Conservation (phyloP, 2,113 vertebrate species). For the Oceanites oceanicus region DNA sequence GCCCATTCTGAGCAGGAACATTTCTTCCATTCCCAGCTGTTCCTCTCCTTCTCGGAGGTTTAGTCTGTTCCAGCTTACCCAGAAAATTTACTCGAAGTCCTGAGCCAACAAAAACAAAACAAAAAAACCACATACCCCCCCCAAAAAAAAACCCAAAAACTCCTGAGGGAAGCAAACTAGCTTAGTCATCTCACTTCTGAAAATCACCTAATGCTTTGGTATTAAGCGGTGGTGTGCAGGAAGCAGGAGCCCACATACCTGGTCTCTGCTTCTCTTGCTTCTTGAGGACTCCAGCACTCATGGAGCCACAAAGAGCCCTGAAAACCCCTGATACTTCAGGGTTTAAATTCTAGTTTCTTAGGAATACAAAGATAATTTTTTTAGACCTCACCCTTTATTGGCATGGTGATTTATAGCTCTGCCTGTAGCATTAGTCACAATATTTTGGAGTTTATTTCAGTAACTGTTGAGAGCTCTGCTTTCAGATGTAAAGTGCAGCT, state of each 20-base stretch:
- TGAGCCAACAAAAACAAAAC: not conserved
- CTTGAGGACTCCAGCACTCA: not conserved
- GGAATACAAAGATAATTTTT: not conserved
- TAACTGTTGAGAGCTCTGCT: not conserved
- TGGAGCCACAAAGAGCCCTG: not conserved
- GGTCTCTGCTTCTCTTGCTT: not conserved
- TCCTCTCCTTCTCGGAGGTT: not conserved
- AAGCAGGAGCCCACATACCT: not conserved
- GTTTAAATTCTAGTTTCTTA: not conserved
- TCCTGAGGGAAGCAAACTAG: not conserved
- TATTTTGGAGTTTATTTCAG: not conserved
- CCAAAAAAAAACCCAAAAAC: not conserved
- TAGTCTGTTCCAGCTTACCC: not conserved
- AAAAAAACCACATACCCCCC: not conserved
- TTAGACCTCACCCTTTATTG: not conserved
- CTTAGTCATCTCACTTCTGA: not conserved
- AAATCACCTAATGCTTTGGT: not conserved
- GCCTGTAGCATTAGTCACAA: not conserved
- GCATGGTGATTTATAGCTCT: not conserved
- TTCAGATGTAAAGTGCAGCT: not conserved
- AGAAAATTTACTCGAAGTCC: not conserved
- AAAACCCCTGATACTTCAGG: not conserved
- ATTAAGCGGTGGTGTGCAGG: not conserved
- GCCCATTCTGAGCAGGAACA: not conserved
- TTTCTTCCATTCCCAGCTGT: not conserved